Evolutionary conservation across 2,888 invertebrate species (phyloP), one percentile per base, ranked within the genome.

Genomic region (Caenorhabditis sp.): DNA sequence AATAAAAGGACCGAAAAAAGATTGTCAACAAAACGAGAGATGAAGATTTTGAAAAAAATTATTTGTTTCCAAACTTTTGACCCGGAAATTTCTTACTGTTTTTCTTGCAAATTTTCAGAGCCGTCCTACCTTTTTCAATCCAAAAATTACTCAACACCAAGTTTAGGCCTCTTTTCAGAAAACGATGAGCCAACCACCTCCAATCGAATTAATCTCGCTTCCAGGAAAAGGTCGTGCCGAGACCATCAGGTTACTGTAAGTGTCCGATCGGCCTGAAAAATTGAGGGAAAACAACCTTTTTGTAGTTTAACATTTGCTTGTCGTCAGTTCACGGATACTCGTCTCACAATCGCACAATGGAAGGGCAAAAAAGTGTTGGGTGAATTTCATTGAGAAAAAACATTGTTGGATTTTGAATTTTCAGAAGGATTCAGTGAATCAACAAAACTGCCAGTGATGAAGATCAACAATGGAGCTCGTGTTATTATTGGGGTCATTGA

Each of bases 171-270:
- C n/a, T n/a, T n/a, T n/a, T n/a, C n/a, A n/a, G n/a, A n/a, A n/a
- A n/a, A n/a, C n/a, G n/a, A 55, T 55, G 55, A 55, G 55, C 26
- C 26, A 4, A 14, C 8, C 24, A 14, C 17, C 55, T 2, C 24
- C 57, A 19, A 50, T 81, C 10, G 79, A 82, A 64, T 61, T 82
- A 12, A 65, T 83, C 23, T 79, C 81, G 10, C 65, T 83, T 12
- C 81, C 81, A 6, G 83, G 83, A 54, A 65, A 79, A 51, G 79
- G 81, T 21, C 66, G 83, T 24, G 79, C 83, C 21, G 83, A 83
- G 58, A 69, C 76, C n/a, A 72, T 83, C 49, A 69, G 83, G 3
- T 63, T 83, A 69, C 72, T 83, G 79, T 77, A 62, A 26, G 67
- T 65, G 50, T 49, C 58, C 51, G n/a, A n/a, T n/a, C n/a, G n/a